Conservation (phyloP, 2,113 vertebrate species). For the Eurystomus gularis region DNA sequence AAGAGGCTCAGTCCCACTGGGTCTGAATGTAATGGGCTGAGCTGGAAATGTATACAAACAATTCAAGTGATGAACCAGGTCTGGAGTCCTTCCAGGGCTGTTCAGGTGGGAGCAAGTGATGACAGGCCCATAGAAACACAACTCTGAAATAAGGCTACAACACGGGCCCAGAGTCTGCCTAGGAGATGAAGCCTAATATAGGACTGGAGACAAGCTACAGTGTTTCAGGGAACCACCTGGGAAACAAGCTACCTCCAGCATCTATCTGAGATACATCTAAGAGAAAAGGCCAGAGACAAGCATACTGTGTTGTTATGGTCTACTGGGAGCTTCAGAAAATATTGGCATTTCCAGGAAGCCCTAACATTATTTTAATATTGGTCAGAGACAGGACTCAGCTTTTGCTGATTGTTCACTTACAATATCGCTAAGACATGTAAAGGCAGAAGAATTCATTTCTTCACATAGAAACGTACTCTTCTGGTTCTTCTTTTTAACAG, state of each 20-base stretch:
- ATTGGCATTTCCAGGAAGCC: not conserved
- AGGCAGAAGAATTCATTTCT: not conserved
- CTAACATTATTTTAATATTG: not conserved
- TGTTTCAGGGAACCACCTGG: too few relatives aligned
- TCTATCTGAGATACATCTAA: not conserved
- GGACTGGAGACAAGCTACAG: too few relatives aligned
- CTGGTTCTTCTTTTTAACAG: not conserved
- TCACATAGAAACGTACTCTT: not conserved
- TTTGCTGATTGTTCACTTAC: not conserved
- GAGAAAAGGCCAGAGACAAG: not conserved
- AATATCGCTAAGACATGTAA: not conserved
- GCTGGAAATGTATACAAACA: too few relatives aligned
- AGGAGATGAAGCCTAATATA: too few relatives aligned
- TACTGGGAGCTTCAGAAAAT: not conserved
- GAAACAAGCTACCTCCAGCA: not conserved
- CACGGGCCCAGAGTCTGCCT: too few relatives aligned
- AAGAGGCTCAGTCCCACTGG: too few relatives aligned
- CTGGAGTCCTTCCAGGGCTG: too few relatives aligned
- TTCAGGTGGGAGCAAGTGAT: too few relatives aligned
- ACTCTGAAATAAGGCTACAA: too few relatives aligned
- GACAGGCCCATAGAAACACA: too few relatives aligned
- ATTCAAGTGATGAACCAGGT: too few relatives aligned
- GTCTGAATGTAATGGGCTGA: too few relatives aligned
- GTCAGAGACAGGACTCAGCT: not conserved
- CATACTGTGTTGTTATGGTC: not conserved